phyloP scores from a whole-genome alignment of 2,113 vertebrate genomes.

The Arothron firmamentum region DNA sequence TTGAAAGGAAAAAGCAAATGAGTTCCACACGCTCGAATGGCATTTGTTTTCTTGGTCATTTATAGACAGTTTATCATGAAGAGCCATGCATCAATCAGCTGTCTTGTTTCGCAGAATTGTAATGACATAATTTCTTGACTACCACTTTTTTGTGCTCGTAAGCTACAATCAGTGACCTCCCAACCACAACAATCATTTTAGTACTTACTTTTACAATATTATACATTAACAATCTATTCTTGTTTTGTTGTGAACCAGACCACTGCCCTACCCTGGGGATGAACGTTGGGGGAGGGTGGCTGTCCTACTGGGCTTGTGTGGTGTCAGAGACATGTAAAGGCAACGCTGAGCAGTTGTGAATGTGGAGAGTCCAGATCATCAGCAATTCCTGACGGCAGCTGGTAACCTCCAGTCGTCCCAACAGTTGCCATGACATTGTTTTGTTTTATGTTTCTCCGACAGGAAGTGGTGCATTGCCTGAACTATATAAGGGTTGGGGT shows the following conservation, averaged over 20 bases:
- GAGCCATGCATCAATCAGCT: not conserved
- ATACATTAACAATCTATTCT: not conserved
- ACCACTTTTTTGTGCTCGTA: too few species aligned
- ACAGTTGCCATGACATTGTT: slow-evolving; percentile 61
- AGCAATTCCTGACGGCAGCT: slow-evolving; percentile 70
- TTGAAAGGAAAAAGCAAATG: slow-evolving; percentile 20
- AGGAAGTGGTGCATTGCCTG: slow-evolving; percentile 40
- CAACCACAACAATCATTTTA: too few species aligned
- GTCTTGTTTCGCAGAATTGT: not conserved
- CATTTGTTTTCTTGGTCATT: slow-evolving; percentile 10
- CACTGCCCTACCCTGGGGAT: slow-evolving; percentile 24
- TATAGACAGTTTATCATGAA: not conserved
- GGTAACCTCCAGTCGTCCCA: slow-evolving; percentile 60
- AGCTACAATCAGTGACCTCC: too few species aligned
- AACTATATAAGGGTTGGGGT: slow-evolving; percentile 40
- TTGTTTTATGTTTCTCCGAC: slow-evolving; percentile 51
- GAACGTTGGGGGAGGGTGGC: slow-evolving; percentile 17
- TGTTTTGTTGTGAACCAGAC: not conserved
- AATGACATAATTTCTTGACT: not conserved
- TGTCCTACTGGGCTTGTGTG: slow-evolving; percentile 36
- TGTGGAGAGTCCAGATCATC: slow-evolving; percentile 57
- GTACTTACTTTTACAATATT: not conserved
- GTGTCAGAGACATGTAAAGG: slow-evolving; percentile 60
- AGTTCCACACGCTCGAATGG: slow-evolving; percentile 9
- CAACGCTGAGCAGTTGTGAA: slow-evolving; percentile 62